A percentile compares a stretch with the other conserved stretches of the same genome.
Conservation (phyloP, 2,888 invertebrate genomes). For the Lymantria monacha region DNA sequence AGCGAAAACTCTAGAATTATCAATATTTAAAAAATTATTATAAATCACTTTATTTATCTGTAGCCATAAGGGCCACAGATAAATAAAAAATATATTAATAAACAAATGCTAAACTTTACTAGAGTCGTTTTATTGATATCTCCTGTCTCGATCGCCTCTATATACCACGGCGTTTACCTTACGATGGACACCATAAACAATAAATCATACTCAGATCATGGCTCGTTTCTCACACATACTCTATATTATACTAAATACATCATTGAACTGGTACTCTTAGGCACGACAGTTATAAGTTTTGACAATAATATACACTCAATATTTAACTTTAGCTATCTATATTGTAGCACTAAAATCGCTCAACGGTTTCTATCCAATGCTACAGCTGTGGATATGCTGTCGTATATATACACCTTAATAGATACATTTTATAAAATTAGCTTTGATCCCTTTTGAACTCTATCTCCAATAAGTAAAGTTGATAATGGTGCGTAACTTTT, state of each 20-base stretch:
- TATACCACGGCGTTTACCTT: neutral
- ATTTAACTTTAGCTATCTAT: conserved; percentile 6
- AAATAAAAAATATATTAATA: no score
- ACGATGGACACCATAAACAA: conserved; percentile 10
- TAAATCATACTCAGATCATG: conserved; percentile 23
- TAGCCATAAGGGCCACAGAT: no score
- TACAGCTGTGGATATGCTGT: conserved; percentile 31
- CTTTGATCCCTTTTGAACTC: conserved; percentile 11
- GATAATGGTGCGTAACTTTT: conserved; percentile 5
- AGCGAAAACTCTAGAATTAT: no score
- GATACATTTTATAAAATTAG: conserved; percentile 14
- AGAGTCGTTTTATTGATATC: no score
- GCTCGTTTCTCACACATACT: conserved; percentile 22
- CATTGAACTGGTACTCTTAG: conserved; percentile 22
- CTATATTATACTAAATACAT: conserved; percentile 24
- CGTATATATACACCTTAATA: conserved; percentile 15
- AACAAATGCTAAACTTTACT: no score
- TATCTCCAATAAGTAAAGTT: conserved; percentile 17
- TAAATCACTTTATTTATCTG: no score
- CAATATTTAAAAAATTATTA: no score
- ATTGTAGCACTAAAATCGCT: conserved; percentile 9
- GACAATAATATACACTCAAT: conserved; percentile 6
- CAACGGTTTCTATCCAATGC: conserved; percentile 7
- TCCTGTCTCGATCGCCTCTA: no score
- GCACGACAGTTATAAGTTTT: conserved; percentile 22